Evolutionary conservation across 2,113 vertebrate species (phyloP), one percentile per base, ranked within the genome.

Genomic region (Prolemur simus): DNA sequence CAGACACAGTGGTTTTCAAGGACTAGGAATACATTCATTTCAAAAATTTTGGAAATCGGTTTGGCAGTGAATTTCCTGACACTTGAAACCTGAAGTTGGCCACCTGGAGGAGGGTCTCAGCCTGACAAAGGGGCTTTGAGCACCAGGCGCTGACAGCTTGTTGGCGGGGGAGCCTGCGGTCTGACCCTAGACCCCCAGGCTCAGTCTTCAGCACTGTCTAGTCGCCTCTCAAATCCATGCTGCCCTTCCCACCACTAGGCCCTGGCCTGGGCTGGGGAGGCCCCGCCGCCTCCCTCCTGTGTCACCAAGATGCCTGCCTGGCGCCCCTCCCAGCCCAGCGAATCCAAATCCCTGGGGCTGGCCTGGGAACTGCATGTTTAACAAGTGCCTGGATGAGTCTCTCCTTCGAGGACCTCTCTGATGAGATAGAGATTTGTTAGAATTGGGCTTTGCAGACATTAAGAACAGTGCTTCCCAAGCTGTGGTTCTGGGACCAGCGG

Each of bases 11-110:
- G 1, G 54, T 95, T 97, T 96, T 71, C 96, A 29, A 49, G 42
- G 58, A 27, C 52, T 0, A 12, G 96, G 94, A 52, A 87, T 91
- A 74, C 32, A 91, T 94, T 87, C 69, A 84, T 81, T 95, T 92
- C 76, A 95, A 74, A 69, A 71, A 91, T 95, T 63, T 80, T 77
- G 90, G 77, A 89, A 83, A 83, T 47, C 32, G 54, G 3, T 64
- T 88, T 71, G 80, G 58, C 80, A 73, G 87, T 27, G 42, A 83
- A 54, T 87, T 86, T 89, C 37, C 68, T 29, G 45, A 83, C 56
- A 58, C 49, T 23, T 78, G 63, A 92, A 96, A 73, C 82, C 82
- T 92, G 64, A 60, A 78, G 81, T 54, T 42, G 18, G 34, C 80
- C 37, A 42, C 86, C 42, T 58, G 45, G 20, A 37, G 39, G 10